Conservation (phyloP, 2,113 vertebrate species). For the Tragelaphus strepsiceros region DNA sequence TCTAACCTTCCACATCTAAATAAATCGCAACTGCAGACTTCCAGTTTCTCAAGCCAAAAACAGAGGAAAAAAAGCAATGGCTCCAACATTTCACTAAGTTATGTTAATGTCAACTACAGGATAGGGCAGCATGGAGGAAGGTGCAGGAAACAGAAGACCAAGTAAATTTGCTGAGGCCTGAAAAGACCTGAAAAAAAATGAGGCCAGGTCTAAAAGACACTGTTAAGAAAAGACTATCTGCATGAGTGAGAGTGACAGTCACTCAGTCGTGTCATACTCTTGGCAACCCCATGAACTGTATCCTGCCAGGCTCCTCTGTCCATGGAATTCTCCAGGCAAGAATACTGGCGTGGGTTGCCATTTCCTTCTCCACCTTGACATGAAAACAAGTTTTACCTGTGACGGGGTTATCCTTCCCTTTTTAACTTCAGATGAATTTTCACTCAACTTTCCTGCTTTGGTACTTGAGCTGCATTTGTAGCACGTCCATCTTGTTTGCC, state of each 20-base stretch:
- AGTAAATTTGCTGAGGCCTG: background rate
- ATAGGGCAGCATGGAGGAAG: background rate
- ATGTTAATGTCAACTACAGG: background rate
- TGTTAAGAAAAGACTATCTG: background rate
- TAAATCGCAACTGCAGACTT: background rate
- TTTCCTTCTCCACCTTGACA: background rate
- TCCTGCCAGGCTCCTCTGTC: background rate
- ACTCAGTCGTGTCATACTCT: background rate
- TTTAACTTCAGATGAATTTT: slow-evolving; percentile 75
- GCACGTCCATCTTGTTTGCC: slow-evolving; percentile 89
- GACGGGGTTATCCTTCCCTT: slow-evolving; percentile 82
- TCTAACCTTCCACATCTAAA: background rate
- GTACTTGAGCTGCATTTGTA: slow-evolving; percentile 91
- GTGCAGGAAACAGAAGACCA: background rate
- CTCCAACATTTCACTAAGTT: background rate
- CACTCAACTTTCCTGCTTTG: slow-evolving; percentile 82
- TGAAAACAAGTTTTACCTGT: slow-evolving; percentile 82
- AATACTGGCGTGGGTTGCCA: background rate
- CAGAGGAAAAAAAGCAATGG: background rate
- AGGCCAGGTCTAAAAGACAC: background rate
- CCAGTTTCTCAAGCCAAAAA: background rate
- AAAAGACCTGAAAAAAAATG: background rate
- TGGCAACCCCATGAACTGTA: background rate
- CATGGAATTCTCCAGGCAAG: background rate
- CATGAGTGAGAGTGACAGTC: background rate